phyloP scores from a whole-genome alignment of 2,113 vertebrate species.

The Microtus pennsylvanicus region DNA sequence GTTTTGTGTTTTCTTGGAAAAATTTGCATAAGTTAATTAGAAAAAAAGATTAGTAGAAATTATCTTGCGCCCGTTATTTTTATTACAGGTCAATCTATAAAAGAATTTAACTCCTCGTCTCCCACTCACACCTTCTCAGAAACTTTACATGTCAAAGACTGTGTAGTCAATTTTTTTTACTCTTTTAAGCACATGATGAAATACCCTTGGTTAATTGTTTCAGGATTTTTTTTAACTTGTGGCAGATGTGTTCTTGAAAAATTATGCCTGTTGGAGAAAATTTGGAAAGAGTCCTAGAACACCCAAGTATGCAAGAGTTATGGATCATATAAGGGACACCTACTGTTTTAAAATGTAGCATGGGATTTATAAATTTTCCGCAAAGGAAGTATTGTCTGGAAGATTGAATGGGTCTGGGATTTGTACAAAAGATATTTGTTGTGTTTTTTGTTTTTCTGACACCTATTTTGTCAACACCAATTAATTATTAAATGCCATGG shows the following conservation, averaged over 20 bases:
- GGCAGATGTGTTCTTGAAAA: constrained; percentile 85
- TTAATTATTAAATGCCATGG: constrained; percentile 85
- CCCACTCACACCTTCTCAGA: accelerated
- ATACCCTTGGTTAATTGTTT: constrained; percentile 78
- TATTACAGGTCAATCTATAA: constrained; percentile 51
- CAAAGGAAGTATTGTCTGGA: constrained; percentile 84
- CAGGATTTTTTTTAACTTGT: constrained; percentile 73
- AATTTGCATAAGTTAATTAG: constrained; percentile 35
- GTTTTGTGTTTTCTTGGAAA: neutral
- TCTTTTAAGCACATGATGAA: constrained; percentile 78
- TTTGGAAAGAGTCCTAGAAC: constrained; percentile 86
- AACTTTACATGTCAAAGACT: neutral
- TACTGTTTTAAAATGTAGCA: constrained; percentile 86
- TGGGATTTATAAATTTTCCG: constrained; percentile 87
- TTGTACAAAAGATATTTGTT: constrained; percentile 82
- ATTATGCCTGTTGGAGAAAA: constrained; percentile 82
- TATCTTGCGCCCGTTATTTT: neutral
- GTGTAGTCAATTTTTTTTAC: constrained; percentile 42
- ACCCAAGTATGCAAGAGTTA: constrained; percentile 88
- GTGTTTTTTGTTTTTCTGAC: constrained; percentile 78
- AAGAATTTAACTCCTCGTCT: neutral
- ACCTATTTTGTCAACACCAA: constrained; percentile 84
- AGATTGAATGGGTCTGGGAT: constrained; percentile 85
- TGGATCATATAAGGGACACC: constrained; percentile 83
- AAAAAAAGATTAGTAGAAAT: constrained; percentile 47